Evolutionary conservation across 1,140 invertebrate genomes (phyloP).

Genomic region (Bombus sibiricus): DNA sequence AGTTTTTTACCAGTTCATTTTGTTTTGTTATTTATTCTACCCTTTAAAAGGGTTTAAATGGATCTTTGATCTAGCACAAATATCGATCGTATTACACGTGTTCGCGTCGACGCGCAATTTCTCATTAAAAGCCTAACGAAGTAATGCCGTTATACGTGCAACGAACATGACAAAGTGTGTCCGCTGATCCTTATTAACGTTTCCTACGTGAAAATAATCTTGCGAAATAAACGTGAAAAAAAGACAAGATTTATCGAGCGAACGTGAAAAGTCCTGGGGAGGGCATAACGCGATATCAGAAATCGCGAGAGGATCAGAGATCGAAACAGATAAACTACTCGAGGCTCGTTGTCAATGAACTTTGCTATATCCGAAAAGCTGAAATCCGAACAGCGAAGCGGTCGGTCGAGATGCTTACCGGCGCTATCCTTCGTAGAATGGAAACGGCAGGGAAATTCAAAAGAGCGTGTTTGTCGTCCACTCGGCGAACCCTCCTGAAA

Average conservation of each 20-base stretch:
- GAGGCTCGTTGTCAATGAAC: slow-evolving; percentile 46
- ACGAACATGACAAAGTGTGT: neutral
- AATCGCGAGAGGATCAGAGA: slow-evolving; percentile 3
- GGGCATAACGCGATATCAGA: slow-evolving; percentile 1
- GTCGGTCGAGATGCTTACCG: slow-evolving; percentile 45
- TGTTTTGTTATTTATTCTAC: neutral
- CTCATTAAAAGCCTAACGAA: neutral
- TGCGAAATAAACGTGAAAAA: too few species aligned
- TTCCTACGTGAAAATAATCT: neutral
- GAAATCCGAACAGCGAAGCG: slow-evolving; percentile 57
- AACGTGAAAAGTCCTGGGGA: neutral
- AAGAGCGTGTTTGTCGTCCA: slow-evolving; percentile 75
- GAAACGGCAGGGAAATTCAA: slow-evolving; percentile 62
- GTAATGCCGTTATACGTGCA: neutral
- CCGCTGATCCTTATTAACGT: neutral
- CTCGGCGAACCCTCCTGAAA: slow-evolving; percentile 68
- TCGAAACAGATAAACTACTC: slow-evolving; percentile 43
- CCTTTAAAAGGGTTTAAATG: neutral
- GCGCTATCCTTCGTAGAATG: slow-evolving; percentile 55
- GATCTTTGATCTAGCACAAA: neutral
- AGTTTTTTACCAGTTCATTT: neutral
- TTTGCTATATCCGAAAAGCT: slow-evolving; percentile 44
- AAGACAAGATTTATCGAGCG: neutral
- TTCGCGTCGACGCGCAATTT: neutral
- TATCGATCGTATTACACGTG: neutral